phyloP scores from a whole-genome alignment of 1,140 invertebrate genomes.

The Calephelis virginiensis region DNA sequence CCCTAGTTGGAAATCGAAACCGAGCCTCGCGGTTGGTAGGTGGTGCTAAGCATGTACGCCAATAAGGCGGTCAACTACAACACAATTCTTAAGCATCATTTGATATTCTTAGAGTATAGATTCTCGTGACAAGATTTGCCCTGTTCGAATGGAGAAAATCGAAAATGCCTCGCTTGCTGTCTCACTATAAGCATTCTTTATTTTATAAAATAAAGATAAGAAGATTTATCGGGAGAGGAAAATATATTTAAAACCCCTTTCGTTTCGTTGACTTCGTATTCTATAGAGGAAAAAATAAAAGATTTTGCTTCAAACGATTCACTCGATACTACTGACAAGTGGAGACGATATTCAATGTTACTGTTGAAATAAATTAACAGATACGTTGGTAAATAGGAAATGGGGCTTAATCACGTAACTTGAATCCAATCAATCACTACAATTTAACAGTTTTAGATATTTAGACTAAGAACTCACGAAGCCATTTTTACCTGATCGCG shows the following conservation, averaged over 20 bases:
- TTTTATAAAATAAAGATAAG: conserved; percentile 29
- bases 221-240: conserved; percentile 29
- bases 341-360: background rate
- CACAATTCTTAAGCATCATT: too few relatives aligned
- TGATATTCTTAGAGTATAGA: too few relatives aligned
- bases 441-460: background rate
- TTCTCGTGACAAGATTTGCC: conserved; percentile 9
- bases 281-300: background rate
- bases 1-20: too few relatives aligned
- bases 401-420: background rate
- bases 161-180: conserved; percentile 22
- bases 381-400: conserved; percentile 1
- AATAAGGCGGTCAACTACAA: too few relatives aligned
- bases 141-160: conserved; percentile 16
- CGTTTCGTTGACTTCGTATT: conserved; percentile 17
- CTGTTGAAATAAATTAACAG: background rate
- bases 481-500: too few relatives aligned
- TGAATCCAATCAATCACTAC: background rate
- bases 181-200: conserved; percentile 27
- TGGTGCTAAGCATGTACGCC: too few relatives aligned
- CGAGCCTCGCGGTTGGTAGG: too few relatives aligned
- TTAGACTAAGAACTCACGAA: too few relatives aligned
- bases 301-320: conserved; percentile 17
- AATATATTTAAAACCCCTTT: conserved; percentile 32
- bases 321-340: conserved; percentile 4